Evolutionary conservation across 2,888 invertebrate genomes (phyloP).

Genomic region (Xestia sexstrigata): DNA sequence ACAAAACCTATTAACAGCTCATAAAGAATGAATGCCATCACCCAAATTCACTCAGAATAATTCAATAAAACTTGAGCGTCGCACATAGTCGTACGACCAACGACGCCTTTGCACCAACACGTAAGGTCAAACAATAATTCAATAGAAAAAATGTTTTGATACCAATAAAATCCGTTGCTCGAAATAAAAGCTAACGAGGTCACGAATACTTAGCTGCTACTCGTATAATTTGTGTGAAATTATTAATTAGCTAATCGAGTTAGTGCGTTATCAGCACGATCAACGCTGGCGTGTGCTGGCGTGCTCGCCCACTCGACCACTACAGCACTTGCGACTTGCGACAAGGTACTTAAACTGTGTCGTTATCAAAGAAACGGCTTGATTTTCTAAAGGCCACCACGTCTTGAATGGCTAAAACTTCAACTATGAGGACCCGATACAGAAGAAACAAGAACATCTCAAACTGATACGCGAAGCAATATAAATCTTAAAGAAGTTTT

Average conservation of each 20-base stretch:
- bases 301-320: conserved; percentile 38
- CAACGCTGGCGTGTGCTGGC: conserved; percentile 50
- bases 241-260: conserved; percentile 85
- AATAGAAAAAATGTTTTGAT: conserved; percentile 55
- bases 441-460: neutral
- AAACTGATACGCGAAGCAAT: neutral
- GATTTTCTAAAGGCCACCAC: neutral
- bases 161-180: conserved; percentile 57
- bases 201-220: conserved; percentile 68
- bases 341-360: conserved; percentile 17
- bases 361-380: conserved; percentile 5
- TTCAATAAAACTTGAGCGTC: conserved; percentile 15
- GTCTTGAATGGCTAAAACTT: neutral
- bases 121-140: conserved; percentile 59
- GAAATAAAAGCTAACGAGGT: conserved; percentile 64
- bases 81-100: neutral
- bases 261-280: conserved; percentile 73
- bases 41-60: conserved; percentile 2
- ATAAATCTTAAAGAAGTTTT: neutral
- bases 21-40: neutral
- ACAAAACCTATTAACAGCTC: neutral
- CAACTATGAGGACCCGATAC: neutral
- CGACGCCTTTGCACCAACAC: conserved; percentile 25
- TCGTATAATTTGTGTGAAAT: conserved; percentile 88
- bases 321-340: conserved; percentile 31